Conservation (phyloP, 1,140 invertebrate species). For the Neuroterus valhalla region DNA sequence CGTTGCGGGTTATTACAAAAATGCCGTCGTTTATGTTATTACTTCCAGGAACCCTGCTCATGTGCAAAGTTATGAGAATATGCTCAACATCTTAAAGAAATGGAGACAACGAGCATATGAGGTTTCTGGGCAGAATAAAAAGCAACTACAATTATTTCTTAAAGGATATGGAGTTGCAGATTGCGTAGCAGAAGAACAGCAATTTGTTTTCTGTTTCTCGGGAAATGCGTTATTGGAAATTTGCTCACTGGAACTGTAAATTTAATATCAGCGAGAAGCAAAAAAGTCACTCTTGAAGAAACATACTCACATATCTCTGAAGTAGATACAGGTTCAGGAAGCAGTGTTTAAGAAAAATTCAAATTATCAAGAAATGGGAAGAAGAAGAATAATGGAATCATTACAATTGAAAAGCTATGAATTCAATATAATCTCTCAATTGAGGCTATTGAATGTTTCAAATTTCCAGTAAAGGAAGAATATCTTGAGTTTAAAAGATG, state of each 20-base stretch:
- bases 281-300: background rate
- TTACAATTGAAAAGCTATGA: no score
- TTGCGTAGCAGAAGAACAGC: slow-evolving; percentile 8
- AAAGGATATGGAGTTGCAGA: slow-evolving; percentile 11
- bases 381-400: no score
- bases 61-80: slow-evolving; percentile 1
- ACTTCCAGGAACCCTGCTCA: background rate
- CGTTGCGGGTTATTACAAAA: slow-evolving; percentile 21
- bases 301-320: slow-evolving; percentile 10
- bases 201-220: slow-evolving; percentile 16
- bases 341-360: no score
- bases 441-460: no score
- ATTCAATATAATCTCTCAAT: no score
- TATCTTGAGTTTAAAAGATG: no score
- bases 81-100: slow-evolving; percentile 14
- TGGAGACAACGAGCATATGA: slow-evolving; percentile 23
- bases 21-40: slow-evolving; percentile 20
- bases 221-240: slow-evolving; percentile 23
- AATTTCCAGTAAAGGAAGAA: no score
- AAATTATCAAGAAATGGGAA: no score
- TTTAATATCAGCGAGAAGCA: slow-evolving; percentile 11
- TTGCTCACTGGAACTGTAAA: slow-evolving; percentile 16
- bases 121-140: background rate
- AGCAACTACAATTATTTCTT: slow-evolving; percentile 8
- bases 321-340: background rate